phyloP scores from a whole-genome alignment of 2,113 vertebrate species.

The Rhinopomastus cyanomelas region DNA sequence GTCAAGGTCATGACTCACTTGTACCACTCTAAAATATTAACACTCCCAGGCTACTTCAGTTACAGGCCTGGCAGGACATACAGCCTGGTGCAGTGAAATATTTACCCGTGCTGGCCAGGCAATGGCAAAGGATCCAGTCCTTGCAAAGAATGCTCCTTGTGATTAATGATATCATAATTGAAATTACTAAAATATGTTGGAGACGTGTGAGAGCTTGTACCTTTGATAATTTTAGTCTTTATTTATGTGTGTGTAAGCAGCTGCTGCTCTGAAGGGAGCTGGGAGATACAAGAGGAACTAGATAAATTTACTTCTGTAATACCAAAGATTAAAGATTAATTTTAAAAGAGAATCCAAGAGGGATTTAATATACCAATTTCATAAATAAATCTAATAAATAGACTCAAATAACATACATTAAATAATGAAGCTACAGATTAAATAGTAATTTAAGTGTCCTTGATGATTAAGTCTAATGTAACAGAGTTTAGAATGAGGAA shows the following conservation, averaged over 20 bases:
- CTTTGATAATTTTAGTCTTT: neutral
- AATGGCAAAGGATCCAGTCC: neutral
- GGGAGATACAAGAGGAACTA: neutral
- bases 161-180: neutral
- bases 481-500: neutral
- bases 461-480: neutral
- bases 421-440: neutral
- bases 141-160: slow-evolving; percentile 3
- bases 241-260: neutral
- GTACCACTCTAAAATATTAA: slow-evolving; percentile 66
- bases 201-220: neutral
- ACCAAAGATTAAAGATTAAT: neutral
- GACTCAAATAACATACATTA: neutral
- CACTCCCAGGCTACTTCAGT: slow-evolving; percentile 36
- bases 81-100: slow-evolving; percentile 17
- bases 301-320: neutral
- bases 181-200: neutral
- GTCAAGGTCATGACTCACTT: slow-evolving; percentile 44
- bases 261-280: neutral
- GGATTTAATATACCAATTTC: neutral
- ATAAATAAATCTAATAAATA: neutral
- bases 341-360: neutral
- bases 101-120: neutral
- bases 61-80: slow-evolving; percentile 40
- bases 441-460: neutral